Percentiles rank a stretch among this genome's conserved stretches.
These are phyloP conservation scores for Aegypius monachus DNA, from an alignment of 2,113 vertebrate genomes.

Conservation along the genomic window DNA sequence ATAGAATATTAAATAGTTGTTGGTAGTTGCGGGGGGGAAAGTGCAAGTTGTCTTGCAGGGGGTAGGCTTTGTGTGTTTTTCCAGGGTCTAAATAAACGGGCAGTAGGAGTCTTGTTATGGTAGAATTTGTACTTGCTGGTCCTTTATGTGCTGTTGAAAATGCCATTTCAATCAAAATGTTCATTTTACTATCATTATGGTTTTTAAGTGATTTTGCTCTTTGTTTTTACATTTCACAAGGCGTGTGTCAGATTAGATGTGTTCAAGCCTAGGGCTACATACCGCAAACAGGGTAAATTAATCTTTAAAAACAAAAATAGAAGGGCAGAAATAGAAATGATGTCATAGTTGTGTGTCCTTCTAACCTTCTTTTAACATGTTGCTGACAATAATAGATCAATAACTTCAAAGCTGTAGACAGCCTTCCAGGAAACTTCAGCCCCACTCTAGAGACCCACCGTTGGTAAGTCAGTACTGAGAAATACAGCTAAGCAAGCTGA, in stretches of 20 bases:
- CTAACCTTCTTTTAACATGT: background rate
- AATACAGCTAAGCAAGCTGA: background rate
- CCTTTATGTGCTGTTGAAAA: background rate
- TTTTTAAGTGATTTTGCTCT: background rate
- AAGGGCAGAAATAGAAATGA: background rate
- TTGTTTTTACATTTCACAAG: background rate
- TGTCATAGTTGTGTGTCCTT: background rate
- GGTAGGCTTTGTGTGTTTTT: background rate
- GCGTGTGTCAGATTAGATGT: background rate
- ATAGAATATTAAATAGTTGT: background rate
- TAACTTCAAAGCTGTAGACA: constrained; percentile 1
- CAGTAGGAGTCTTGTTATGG: background rate
- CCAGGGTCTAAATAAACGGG: background rate
- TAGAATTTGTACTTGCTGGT: background rate
- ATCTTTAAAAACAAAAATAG: constrained; percentile 34
- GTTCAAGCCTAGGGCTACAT: background rate
- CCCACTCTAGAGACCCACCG: background rate
- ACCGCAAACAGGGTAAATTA: background rate
- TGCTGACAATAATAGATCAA: constrained; percentile 32
- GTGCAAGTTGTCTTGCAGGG: background rate
- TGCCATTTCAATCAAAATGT: background rate
- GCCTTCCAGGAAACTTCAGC: constrained; percentile 30
- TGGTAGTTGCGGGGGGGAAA: background rate
- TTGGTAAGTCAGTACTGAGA: background rate
- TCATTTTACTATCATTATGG: background rate